Evolutionary conservation across 1,140 invertebrate genomes (phyloP).

Genomic region (Saxidomus purpurata): DNA sequence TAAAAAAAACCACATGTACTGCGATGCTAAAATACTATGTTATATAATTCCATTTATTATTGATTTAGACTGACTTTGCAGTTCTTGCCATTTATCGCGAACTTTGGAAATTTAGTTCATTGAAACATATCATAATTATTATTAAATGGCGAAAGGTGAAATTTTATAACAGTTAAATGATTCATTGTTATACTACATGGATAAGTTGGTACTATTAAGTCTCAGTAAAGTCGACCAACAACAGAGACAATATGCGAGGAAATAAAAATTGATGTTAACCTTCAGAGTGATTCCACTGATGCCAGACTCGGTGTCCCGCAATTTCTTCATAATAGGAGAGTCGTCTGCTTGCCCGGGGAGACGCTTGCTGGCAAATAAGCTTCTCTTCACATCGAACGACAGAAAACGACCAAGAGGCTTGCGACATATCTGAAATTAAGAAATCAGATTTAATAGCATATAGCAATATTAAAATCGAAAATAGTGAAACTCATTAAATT

Average conservation of each 20-base stretch:
- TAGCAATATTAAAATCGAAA: no score
- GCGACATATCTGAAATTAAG: slow-evolving; percentile 23
- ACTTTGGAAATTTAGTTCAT: neutral
- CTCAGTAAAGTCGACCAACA: neutral
- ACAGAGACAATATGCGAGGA: neutral
- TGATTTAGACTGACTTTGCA: no score
- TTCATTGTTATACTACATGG: no score
- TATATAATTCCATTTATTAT: no score
- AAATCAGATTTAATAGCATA: neutral
- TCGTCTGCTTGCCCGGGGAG: slow-evolving; percentile 17
- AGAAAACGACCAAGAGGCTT: slow-evolving; percentile 57
- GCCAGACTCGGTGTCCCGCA: slow-evolving; percentile 38
- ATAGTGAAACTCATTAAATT: no score
- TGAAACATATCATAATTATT: neutral
- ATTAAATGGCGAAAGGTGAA: neutral
- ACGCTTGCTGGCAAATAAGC: slow-evolving; percentile 53
- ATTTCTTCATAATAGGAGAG: slow-evolving; percentile 39
- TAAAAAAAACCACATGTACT: no score
- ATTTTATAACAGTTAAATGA: neutral
- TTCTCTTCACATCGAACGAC: slow-evolving; percentile 65
- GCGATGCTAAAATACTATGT: no score
- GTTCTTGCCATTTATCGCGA: no score
- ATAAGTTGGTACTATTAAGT: no score
- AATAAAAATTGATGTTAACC: neutral
- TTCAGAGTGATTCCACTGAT: slow-evolving; percentile 17